phyloP scores from a whole-genome alignment of 1,140 invertebrate species.

The Anoplophora glabripennis region DNA sequence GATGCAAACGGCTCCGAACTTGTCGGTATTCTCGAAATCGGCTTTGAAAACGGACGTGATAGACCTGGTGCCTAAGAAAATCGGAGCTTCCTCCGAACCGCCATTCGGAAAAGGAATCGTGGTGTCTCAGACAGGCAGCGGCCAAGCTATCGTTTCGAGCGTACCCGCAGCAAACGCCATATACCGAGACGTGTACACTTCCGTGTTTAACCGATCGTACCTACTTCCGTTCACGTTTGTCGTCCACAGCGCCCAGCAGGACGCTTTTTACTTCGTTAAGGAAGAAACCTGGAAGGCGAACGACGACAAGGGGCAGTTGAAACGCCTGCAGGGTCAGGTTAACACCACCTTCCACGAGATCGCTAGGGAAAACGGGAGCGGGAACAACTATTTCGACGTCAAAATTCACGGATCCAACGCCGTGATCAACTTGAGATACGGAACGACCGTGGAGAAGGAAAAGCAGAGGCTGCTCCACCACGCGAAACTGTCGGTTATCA shows the following conservation, averaged over 20 bases:
- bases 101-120: slow-evolving; percentile 90
- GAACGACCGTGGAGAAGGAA: slow-evolving; percentile 84
- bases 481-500: slow-evolving; percentile 77
- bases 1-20: slow-evolving; percentile 67
- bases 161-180: slow-evolving; percentile 84
- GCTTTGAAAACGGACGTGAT: slow-evolving; percentile 72
- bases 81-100: slow-evolving; percentile 75
- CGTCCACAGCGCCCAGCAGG: slow-evolving; percentile 83
- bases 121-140: slow-evolving; percentile 74
- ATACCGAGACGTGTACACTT: slow-evolving; percentile 88
- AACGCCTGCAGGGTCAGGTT: slow-evolving; percentile 83
- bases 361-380: slow-evolving; percentile 64
- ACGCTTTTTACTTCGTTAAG: slow-evolving; percentile 95
- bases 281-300: slow-evolving; percentile 82
- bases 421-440: slow-evolving; percentile 82
- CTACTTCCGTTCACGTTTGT: slow-evolving; percentile 86
- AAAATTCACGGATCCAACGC: slow-evolving; percentile 82
- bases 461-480: slow-evolving; percentile 83
- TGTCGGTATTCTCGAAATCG: slow-evolving; percentile 71
- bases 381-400: slow-evolving; percentile 71
- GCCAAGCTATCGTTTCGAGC: slow-evolving; percentile 79
- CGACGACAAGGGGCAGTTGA: slow-evolving; percentile 84
- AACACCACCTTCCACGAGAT: slow-evolving; percentile 91
- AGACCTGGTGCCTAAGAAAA: slow-evolving; percentile 65
- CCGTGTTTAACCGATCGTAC: slow-evolving; percentile 88